Evolutionary conservation across 23 tunicate genomes (phyloP).

Genomic region (Ciona savignyi): DNA sequence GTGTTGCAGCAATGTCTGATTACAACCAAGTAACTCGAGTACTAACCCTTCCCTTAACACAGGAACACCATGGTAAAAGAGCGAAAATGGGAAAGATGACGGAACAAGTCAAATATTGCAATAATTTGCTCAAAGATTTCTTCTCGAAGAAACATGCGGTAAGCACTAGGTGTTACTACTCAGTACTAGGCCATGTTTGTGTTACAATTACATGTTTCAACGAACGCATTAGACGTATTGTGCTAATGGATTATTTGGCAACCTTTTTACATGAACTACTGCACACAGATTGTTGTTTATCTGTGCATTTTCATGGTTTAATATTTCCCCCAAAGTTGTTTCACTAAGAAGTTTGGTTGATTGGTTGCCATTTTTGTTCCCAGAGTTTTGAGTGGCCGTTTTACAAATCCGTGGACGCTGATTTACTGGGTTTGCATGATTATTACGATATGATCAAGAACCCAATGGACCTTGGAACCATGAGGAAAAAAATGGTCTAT

Average conservation of each 20-base stretch:
- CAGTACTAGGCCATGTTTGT: not conserved
- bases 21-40: no score
- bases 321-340: no score
- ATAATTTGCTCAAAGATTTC: constrained; percentile 68
- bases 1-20: no score
- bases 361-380: no score
- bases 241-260: no score
- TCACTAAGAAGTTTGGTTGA: no score
- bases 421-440: constrained; percentile 78
- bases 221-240: no score
- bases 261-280: no score
- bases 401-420: constrained; percentile 84
- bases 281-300: no score
- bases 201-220: not conserved
- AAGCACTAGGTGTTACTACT: constrained; percentile 9
- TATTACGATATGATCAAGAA: constrained; percentile 87
- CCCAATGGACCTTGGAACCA: constrained; percentile 97
- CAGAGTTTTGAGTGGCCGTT: constrained; percentile 97
- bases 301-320: no score
- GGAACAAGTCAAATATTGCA: constrained; percentile 83
- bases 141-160: constrained; percentile 79
- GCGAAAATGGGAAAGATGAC: constrained; percentile 61
- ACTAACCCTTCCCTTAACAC: no score
- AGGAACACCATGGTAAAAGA: constrained; percentile 65
- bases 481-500: constrained; percentile 84